Base-by-base conservation (phyloP, 1,140 invertebrate species). In the Palaemon carinicauda region DNA sequence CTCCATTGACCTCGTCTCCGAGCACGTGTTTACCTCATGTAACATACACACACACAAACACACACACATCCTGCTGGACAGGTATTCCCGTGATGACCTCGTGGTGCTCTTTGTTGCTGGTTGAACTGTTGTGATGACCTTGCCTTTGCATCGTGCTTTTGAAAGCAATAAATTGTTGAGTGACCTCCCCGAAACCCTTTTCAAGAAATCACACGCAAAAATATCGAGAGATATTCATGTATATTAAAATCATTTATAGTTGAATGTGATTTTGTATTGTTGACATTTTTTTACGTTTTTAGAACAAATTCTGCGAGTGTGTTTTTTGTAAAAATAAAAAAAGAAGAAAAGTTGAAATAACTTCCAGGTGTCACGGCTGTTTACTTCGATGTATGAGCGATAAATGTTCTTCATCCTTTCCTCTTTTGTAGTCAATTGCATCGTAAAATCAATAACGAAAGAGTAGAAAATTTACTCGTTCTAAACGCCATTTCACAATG, bases 91-190 rank as follows among this genome's bases (percentile, higher is more conserved):
- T 69, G 65, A 69, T 69, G 65, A 69, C 65, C 15, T 21, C n/a
- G 65, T 69, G 65, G 65, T 69, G 65, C 65, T 69, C 24, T 31
- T n/a, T 41, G 65, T 69, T 69, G 65, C 65, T 17, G 65, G 65
- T 69, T 69, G 65, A 69, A 31, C 65, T 27, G 65, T 69, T 69
- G 65, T 69, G 65, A 69, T 69, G 65, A 69, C 65, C 65, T 69
- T 69, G 2, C 29, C 65, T 31, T 31, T 31, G 65, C 65, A 31
- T 69, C 24, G 65, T 69, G 24, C 29, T 24, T 69, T 69, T 24
- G 65, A 31, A 31, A 69, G 41, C 41, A 41, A 41, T 41, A 41
- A 41, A 41, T 41, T 41, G 41, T 41, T 41, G 41, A 41, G 41
- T 41, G 41, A 41, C 41, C 41, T 12, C 65, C 65, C 24, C 65